Conservation (phyloP, 2,797 vertebrate genomes). For the Thalassophryne amazonica region DNA sequence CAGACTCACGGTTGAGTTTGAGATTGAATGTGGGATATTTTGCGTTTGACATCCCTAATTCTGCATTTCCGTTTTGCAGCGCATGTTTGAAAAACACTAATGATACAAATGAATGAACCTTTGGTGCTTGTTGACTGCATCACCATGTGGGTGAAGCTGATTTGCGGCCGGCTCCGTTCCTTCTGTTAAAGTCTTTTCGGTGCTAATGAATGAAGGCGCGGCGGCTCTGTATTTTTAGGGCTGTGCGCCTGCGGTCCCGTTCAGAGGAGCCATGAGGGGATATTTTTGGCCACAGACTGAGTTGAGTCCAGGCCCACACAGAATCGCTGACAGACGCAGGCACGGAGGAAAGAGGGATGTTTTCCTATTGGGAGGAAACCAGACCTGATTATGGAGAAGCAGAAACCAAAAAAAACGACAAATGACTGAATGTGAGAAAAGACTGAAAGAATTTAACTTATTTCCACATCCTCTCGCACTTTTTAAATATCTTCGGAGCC, state of each 20-base stretch:
- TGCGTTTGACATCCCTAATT: no score
- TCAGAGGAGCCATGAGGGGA: constrained; percentile 69
- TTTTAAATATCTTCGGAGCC: neutral
- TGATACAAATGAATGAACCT: no score
- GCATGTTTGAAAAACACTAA: no score
- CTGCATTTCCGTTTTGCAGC: no score
- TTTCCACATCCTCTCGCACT: constrained; percentile 13
- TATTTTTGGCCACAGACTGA: constrained; percentile 73
- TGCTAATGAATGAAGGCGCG: constrained; percentile 67
- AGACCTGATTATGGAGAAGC: constrained; percentile 61
- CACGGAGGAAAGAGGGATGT: constrained; percentile 67
- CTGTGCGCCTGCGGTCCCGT: constrained; percentile 73
- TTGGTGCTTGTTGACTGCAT: no score
- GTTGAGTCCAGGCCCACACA: constrained; percentile 77
- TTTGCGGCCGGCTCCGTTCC: neutral
- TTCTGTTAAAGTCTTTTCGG: constrained; percentile 25
- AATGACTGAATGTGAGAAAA: constrained; percentile 35
- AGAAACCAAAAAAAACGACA: constrained; percentile 65
- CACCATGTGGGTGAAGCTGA: constrained; percentile 2
- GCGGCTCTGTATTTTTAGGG: constrained; percentile 70
- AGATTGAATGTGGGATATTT: no score
- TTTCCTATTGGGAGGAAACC: constrained; percentile 75
- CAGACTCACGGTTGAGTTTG: no score
- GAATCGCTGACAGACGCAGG: constrained; percentile 74
- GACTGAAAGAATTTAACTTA: neutral